Conservation (phyloP, 2,797 vertebrate genomes). For the Lacerta viridis region DNA sequence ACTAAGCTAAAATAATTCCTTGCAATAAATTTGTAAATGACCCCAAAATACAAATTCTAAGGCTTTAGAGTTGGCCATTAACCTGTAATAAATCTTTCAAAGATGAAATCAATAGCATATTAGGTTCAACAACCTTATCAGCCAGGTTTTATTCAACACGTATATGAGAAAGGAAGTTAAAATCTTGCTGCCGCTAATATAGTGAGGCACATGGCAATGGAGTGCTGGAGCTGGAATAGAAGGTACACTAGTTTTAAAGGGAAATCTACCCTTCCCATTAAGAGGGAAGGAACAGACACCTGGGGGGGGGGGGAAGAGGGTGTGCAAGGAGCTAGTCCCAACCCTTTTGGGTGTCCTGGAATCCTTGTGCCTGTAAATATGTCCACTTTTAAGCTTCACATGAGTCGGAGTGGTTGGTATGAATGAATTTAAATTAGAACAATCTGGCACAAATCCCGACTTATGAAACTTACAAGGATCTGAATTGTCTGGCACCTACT, state of each 20-base stretch:
- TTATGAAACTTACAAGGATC: no score
- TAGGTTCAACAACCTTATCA: slow-evolving; percentile 65
- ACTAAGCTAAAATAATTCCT: slow-evolving; percentile 54
- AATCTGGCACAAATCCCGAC: no score
- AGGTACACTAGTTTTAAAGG: slow-evolving; percentile 45
- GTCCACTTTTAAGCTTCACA: neutral
- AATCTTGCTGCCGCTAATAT: slow-evolving; percentile 52
- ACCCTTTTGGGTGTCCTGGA: neutral
- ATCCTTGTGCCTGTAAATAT: neutral
- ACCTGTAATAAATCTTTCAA: slow-evolving; percentile 67
- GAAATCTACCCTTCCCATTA: neutral
- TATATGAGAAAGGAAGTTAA: neutral
- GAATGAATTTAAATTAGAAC: neutral
- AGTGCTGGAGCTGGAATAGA: slow-evolving; percentile 31
- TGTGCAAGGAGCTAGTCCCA: neutral
- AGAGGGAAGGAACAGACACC: neutral
- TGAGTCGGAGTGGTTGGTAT: neutral
- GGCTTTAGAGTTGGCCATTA: slow-evolving; percentile 57
- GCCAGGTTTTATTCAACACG: slow-evolving; percentile 27
- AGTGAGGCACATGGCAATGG: slow-evolving; percentile 41
- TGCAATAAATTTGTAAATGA: slow-evolving; percentile 62
- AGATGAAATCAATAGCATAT: slow-evolving; percentile 65
- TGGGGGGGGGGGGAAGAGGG: no score
- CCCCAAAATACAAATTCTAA: slow-evolving; percentile 55
- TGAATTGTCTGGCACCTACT: no score